A percentile compares a stretch with the other conserved stretches of the same genome.
Conservation (phyloP, 2,113 vertebrate genomes). For the Phalacrocorax carbo region DNA sequence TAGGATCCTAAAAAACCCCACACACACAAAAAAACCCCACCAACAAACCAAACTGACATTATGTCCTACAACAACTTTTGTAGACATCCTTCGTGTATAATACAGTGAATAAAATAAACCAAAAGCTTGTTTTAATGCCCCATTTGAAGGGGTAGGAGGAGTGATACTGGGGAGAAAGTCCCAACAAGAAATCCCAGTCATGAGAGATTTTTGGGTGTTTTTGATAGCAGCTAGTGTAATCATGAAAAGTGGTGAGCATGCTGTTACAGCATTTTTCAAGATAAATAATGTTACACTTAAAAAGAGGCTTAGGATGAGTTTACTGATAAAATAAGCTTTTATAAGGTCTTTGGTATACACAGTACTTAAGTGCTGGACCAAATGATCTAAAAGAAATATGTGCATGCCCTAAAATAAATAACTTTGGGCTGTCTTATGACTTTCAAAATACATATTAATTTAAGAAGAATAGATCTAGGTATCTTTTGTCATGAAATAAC, state of each 20-base stretch:
- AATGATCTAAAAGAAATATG: slow-evolving; percentile 8
- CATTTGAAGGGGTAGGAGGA: neutral
- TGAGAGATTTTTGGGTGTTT: slow-evolving; percentile 55
- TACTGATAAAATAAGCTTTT: slow-evolving; percentile 50
- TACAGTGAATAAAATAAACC: neutral
- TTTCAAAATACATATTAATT: slow-evolving; percentile 26
- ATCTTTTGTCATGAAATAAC: neutral
- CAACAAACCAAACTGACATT: neutral
- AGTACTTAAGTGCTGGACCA: neutral
- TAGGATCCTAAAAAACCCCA: neutral
- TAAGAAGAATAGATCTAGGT: neutral
- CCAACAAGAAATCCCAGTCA: neutral
- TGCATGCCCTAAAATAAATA: neutral
- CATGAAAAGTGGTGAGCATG: neutral
- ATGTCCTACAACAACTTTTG: neutral
- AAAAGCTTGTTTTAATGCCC: neutral
- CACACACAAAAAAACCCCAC: neutral
- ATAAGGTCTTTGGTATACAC: neutral
- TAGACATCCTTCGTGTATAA: neutral
- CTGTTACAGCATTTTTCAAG: slow-evolving; percentile 47
- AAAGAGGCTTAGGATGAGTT: slow-evolving; percentile 53
- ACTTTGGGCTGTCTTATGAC: neutral
- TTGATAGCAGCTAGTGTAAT: slow-evolving; percentile 17
- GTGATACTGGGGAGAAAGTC: neutral
- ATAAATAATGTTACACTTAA: slow-evolving; percentile 68